Percentiles rank a stretch among this genome's conserved stretches.
Conservation (phyloP, 2,113 vertebrate species). For the Phocoena sinus region DNA sequence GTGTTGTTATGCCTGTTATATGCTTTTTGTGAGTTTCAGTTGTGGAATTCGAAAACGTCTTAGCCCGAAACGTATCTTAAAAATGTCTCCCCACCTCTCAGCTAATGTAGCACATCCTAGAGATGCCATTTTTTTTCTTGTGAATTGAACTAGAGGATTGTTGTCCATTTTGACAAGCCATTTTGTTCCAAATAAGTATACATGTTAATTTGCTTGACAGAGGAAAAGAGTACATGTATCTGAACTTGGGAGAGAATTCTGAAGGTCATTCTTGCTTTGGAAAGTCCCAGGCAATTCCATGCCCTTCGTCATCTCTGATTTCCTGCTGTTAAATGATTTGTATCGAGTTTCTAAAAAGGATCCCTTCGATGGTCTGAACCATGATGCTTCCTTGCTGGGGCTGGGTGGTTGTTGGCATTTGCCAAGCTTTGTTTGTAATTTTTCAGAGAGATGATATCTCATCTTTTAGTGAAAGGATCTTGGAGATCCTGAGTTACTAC, state of each 20-base stretch:
- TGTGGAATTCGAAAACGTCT: slow-evolving; percentile 17
- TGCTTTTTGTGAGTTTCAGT: neutral
- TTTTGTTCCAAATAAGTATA: neutral
- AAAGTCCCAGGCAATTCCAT: neutral
- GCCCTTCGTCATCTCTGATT: neutral
- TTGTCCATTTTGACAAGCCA: neutral
- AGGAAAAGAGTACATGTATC: neutral
- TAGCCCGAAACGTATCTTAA: neutral
- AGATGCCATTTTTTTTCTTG: neutral
- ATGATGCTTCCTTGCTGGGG: neutral
- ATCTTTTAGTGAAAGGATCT: neutral
- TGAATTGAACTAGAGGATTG: neutral
- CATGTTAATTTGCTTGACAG: neutral
- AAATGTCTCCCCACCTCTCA: neutral
- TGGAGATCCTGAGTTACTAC: neutral
- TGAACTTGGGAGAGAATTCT: neutral
- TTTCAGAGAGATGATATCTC: neutral
- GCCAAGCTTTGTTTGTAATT: neutral
- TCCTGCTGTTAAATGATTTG: neutral
- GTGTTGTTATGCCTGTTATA: neutral
- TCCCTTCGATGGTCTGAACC: neutral
- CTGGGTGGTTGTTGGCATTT: neutral
- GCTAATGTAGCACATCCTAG: neutral
- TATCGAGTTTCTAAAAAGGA: neutral
- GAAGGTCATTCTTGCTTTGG: neutral